Percentiles rank a stretch among this genome's conserved stretches.
Evolutionary conservation across 2,888 invertebrate species (phyloP).

Genomic region (Leptinotarsa rubiginosa): DNA sequence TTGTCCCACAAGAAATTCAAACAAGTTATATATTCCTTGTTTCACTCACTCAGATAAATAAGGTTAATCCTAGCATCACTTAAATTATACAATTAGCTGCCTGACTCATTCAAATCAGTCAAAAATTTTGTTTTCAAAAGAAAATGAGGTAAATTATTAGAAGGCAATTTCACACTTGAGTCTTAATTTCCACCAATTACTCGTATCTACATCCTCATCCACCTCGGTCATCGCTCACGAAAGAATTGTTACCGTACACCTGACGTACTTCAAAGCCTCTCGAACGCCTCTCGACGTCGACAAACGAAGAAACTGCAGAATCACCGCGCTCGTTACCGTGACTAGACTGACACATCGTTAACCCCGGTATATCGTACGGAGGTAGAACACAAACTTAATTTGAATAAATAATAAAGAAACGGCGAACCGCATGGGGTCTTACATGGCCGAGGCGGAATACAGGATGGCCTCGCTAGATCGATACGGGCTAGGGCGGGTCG

Average conservation of each 20-base stretch:
- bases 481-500: neutral
- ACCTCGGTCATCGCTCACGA: neutral
- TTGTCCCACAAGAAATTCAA: too few species aligned
- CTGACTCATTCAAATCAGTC: too few species aligned
- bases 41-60: too few species aligned
- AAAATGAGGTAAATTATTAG: too few species aligned
- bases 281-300: neutral
- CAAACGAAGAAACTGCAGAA: constrained; percentile 10
- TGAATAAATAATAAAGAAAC: constrained; percentile 12
- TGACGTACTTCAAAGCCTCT: neutral
- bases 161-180: neutral
- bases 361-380: constrained; percentile 6
- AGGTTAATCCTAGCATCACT: too few species aligned
- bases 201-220: neutral
- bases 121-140: too few species aligned
- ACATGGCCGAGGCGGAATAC: constrained; percentile 14
- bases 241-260: neutral
- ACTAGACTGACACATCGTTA: constrained; percentile 7
- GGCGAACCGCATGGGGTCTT: constrained; percentile 4
- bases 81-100: too few species aligned
- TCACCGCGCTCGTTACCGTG: constrained; percentile 2
- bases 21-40: too few species aligned
- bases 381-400: constrained; percentile 8
- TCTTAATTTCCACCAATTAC: neutral
- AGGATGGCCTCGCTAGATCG: constrained; percentile 12